Base-by-base conservation (phyloP, 2,888 invertebrate genomes). In the Amiota minor region DNA sequence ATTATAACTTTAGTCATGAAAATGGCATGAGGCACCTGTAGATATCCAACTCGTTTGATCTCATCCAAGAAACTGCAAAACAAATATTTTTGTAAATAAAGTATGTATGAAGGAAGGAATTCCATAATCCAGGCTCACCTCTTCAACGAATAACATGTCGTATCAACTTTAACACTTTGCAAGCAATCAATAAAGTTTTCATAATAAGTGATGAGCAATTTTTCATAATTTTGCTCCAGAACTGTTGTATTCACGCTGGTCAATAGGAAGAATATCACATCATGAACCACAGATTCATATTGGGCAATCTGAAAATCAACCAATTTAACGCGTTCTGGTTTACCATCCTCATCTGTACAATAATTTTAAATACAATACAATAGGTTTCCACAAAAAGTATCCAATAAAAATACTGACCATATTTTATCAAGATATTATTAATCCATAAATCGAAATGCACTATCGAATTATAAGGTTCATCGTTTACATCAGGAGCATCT, bases 361-460 rank as follows among this genome's bases (percentile, higher is more conserved):
- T 11, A 70, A 68, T 35, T 35, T 35, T 35, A 35, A 35, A 35
- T 35, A 6, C 35, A 35, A 35, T 35, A 6, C 35, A 35, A 35
- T 35, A 8, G 6, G 35, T 35, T 35, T 35, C 6, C 35, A 35
- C 2, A 35, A 1, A 3, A 2, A 3, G 1, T 2, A 56, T 18
- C 16, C 8, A 47, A 1, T 16, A n/a, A 18, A 23, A 16, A 4
- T 2, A 16, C 2, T 77, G 80, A 85, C 92, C 90, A 71, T 90
- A 89, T 72, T 90, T 87, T 14, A 93, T 87, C 90, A 93, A 91
- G 1, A 93, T 89, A 77, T 93, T 93, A 80, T 92, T 93, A 14
- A 91, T 91, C 93, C 93, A 93, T 70, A 92, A 90, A 82, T 93
- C 93, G 0, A 90, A 88, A 77, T 93, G 93, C 1, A 90, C 89